phyloP scores from a whole-genome alignment of 1,140 invertebrate genomes.

The Arion vulgaris region DNA sequence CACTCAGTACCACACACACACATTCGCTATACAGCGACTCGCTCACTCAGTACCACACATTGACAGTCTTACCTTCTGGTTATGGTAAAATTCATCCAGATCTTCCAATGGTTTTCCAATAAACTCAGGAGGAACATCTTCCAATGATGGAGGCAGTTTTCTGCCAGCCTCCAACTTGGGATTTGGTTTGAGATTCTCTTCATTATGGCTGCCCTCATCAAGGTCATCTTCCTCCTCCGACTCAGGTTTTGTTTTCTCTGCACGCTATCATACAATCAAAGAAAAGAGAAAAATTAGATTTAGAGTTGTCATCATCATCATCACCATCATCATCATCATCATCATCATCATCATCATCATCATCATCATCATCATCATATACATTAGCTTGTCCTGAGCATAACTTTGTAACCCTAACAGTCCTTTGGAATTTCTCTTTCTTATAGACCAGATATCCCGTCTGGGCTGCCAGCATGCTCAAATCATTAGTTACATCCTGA shows the following conservation, averaged over 20 bases:
- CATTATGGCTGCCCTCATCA: conserved; percentile 55
- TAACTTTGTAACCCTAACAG: no score
- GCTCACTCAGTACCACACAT: no score
- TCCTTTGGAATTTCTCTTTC: no score
- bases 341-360: conserved; percentile 33
- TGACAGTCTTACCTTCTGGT: conserved; percentile 64
- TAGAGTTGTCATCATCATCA: conserved; percentile 20
- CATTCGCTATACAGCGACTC: no score
- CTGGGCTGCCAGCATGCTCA: no score
- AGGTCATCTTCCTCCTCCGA: conserved; percentile 53
- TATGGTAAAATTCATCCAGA: conserved; percentile 70
- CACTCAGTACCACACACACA: no score
- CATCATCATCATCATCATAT: no score
- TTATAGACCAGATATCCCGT: no score
- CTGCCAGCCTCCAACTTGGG: conserved; percentile 67
- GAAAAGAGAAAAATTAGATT: neutral
- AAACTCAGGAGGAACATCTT: conserved; percentile 57
- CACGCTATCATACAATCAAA: conserved; percentile 35
- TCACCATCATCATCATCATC: conserved; percentile 40
- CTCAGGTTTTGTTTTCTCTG: conserved; percentile 56
- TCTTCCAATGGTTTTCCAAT: conserved; percentile 69
- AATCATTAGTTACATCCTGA: no score
- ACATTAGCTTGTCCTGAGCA: no score
- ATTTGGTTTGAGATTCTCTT: conserved; percentile 63
- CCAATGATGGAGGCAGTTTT: conserved; percentile 66